Percentiles rank a stretch among this genome's conserved stretches.
phyloP scores from a whole-genome alignment of 2,888 invertebrate species.

The Amphipoea lucens region DNA sequence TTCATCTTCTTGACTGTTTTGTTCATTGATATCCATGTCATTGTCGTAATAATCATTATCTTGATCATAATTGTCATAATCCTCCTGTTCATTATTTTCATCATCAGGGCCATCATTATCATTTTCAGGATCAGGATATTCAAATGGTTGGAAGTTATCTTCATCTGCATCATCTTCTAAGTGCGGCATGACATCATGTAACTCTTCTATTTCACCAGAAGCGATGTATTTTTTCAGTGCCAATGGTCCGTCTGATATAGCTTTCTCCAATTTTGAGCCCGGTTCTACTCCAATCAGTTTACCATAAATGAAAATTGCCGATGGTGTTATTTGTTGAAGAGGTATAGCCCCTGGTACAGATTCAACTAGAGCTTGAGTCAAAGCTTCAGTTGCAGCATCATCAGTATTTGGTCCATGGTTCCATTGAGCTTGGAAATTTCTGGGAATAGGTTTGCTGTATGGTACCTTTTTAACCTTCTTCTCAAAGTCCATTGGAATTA shows the following conservation, averaged over 20 bases:
- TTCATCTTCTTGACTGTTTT: constrained; percentile 83
- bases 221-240: constrained; percentile 94
- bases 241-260: constrained; percentile 94
- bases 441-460: constrained; percentile 98
- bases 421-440: constrained; percentile 99
- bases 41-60: constrained; percentile 83
- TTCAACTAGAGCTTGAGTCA: constrained; percentile 93
- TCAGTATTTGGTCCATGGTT: constrained; percentile 93
- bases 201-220: constrained; percentile 95
- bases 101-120: constrained; percentile 73
- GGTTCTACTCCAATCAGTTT: constrained; percentile 94
- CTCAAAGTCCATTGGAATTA: constrained; percentile 92
- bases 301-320: constrained; percentile 95
- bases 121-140: constrained; percentile 82
- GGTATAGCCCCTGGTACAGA: constrained; percentile 95
- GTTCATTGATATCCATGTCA: constrained; percentile 84
- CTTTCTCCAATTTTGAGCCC: constrained; percentile 94
- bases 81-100: constrained; percentile 71
- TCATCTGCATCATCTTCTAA: constrained; percentile 91
- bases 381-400: constrained; percentile 90
- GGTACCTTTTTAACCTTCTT: constrained; percentile 96
- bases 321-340: constrained; percentile 93
- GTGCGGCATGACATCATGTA: constrained; percentile 94
- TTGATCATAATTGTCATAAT: constrained; percentile 79
- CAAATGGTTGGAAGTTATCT: constrained; percentile 85